Conservation (phyloP, 2,888 invertebrate genomes). For the Scaptomyza reducta region DNA sequence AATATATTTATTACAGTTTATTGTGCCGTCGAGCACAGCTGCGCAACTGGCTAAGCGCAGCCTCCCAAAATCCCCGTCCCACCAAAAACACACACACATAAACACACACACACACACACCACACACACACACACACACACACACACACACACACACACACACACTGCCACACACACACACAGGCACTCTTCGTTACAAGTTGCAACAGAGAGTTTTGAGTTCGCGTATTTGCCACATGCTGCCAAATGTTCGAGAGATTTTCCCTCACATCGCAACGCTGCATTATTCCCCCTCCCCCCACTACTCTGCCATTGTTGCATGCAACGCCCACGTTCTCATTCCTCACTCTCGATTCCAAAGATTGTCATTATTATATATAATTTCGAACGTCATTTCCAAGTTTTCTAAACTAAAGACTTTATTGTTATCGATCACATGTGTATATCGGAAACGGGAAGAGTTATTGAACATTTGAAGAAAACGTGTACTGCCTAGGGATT, state of each 20-base stretch:
- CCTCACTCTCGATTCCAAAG: constrained; percentile 30
- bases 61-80: not conserved
- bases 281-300: constrained; percentile 27
- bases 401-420: too few species aligned
- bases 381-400: too few species aligned
- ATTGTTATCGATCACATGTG: too few species aligned
- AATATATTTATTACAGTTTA: constrained; percentile 70
- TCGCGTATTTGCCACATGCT: constrained; percentile 79
- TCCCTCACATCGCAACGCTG: constrained; percentile 38
- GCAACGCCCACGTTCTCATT: constrained; percentile 49
- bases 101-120: too few species aligned
- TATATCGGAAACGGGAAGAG: too few species aligned
- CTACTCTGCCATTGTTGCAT: constrained; percentile 15
- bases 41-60: constrained; percentile 51
- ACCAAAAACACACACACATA: too few species aligned
- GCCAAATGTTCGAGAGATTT: constrained; percentile 67
- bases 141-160: not conserved
- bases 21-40: constrained; percentile 46
- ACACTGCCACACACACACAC: not conserved
- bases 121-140: too few species aligned
- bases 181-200: constrained; percentile 69
- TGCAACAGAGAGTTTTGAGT: constrained; percentile 68
- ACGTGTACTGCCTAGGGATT: too few species aligned
- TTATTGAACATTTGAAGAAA: too few species aligned
- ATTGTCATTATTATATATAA: too few species aligned